Conservation (phyloP, 2,113 vertebrate species). For the Todiramphus chloris region DNA sequence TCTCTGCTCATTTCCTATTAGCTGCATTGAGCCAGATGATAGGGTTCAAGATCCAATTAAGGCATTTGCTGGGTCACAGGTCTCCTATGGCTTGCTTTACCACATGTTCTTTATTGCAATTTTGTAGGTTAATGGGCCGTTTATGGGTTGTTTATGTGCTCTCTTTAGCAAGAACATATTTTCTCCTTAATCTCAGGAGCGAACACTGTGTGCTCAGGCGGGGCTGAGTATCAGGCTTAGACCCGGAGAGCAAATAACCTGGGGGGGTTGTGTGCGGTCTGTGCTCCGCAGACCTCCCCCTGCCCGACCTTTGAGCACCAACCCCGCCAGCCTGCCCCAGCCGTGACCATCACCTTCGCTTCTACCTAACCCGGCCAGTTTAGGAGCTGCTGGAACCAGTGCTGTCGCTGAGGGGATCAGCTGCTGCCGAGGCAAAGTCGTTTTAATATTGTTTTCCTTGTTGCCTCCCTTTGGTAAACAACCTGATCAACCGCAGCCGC, state of each 20-base stretch:
- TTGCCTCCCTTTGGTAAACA: neutral
- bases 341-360: slow-evolving; percentile 9
- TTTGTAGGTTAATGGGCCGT: slow-evolving; percentile 67
- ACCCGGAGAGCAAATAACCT: slow-evolving; percentile 21
- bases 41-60: slow-evolving; percentile 43
- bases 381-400: neutral
- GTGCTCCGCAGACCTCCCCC: neutral
- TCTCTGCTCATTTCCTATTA: neutral
- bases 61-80: slow-evolving; percentile 59
- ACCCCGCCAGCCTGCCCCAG: neutral
- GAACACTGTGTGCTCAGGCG: slow-evolving; percentile 25
- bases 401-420: fast-evolving
- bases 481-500: neutral
- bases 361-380: neutral
- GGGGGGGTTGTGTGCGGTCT: neutral
- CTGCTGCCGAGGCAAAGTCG: neutral
- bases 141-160: slow-evolving; percentile 54
- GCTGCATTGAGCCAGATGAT: neutral
- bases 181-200: neutral
- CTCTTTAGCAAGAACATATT: slow-evolving; percentile 61
- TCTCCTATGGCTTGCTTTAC: neutral
- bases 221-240: neutral
- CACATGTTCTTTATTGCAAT: neutral
- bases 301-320: neutral
- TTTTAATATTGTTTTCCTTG: neutral